Conservation (phyloP, 64 coral and sea anemone genomes). For the Montipora efflorescens region DNA sequence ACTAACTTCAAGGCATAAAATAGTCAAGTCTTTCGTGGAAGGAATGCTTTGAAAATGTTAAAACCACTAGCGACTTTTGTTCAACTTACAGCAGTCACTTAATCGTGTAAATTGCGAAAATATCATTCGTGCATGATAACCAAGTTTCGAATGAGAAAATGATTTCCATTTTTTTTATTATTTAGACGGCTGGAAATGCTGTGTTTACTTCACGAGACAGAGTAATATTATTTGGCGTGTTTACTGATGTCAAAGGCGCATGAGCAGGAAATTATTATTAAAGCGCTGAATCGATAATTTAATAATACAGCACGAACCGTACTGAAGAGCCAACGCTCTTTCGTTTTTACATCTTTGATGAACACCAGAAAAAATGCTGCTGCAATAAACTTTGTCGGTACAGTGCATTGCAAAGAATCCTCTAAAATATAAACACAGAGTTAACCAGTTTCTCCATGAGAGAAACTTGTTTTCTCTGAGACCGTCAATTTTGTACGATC, state of each 20-base stretch:
- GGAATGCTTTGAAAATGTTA: not conserved
- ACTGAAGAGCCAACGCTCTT: not conserved
- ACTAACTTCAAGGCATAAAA: no score
- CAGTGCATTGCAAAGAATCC: no score
- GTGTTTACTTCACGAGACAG: slow-evolving; percentile 17
- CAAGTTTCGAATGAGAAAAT: slow-evolving; percentile 1
- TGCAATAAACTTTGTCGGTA: slow-evolving; percentile 22
- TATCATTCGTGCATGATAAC: not conserved
- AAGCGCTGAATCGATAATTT: slow-evolving; percentile 6
- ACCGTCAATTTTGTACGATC: no score
- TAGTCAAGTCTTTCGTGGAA: not conserved
- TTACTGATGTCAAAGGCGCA: not conserved
- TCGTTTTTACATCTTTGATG: not conserved
- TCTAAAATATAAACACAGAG: no score
- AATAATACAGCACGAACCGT: not conserved
- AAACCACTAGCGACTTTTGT: not conserved
- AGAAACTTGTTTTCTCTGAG: not conserved
- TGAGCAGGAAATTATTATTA: slow-evolving; percentile 11
- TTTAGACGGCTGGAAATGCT: slow-evolving; percentile 1
- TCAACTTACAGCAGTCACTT: not conserved
- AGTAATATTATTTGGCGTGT: not conserved
- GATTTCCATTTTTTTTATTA: not conserved
- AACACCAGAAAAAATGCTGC: slow-evolving; percentile 20
- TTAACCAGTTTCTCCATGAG: not conserved
- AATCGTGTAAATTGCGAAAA: not conserved